Base-by-base conservation (phyloP, 1,140 invertebrate genomes). In the Pollicipes pollicipes region DNA sequence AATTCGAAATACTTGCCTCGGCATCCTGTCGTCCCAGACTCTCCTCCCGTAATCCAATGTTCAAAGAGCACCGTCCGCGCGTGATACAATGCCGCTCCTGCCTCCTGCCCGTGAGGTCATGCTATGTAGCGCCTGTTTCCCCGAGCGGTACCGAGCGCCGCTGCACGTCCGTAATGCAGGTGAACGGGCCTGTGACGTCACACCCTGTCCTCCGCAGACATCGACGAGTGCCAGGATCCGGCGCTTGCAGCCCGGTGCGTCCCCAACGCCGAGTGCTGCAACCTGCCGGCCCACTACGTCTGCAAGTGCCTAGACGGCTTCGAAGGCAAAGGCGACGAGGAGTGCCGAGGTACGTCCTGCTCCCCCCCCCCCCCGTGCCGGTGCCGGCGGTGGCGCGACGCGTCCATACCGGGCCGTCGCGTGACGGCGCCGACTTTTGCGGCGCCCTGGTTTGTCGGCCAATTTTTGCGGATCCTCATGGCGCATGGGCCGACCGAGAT, bases 251-350 rank as follows among this genome's bases (percentile, higher is more conserved):
- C 87, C 35, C 83, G 89, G 76, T 96, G 93, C 81, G 92, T 93
- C 58, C 83, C 87, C 77, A 94, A 96, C 80, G 90, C 93, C 17
- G 92, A 95, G 79, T 96, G 93, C 80, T 95, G 93, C 77, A 96
- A 97, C 83, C 81, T 96, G 74, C 93, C 93, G 32, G 89, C 92
- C 71, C 90, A 94, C 82, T 96, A 92, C 80, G 86, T 93, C 70
- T 97, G 93, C 82, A 94, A 94, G 83, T 97, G 93, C 81, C 88
- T 90, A 76, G 85, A 90, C 37, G 93, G 93, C 68, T 96, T 88
- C 76, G 87, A 89, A 80, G 92, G 91, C 66, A 89, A 94, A 76
- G 91, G 91, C 35, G 90, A 93, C 82, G 86, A 86, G 69, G 84
- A 86, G 77, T 95, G 91, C 81, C 78, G 82, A 81, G 88, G 88